Base-by-base conservation (phyloP, 2,113 vertebrate genomes). In the Sinocyclocheilus anshuiensis region DNA sequence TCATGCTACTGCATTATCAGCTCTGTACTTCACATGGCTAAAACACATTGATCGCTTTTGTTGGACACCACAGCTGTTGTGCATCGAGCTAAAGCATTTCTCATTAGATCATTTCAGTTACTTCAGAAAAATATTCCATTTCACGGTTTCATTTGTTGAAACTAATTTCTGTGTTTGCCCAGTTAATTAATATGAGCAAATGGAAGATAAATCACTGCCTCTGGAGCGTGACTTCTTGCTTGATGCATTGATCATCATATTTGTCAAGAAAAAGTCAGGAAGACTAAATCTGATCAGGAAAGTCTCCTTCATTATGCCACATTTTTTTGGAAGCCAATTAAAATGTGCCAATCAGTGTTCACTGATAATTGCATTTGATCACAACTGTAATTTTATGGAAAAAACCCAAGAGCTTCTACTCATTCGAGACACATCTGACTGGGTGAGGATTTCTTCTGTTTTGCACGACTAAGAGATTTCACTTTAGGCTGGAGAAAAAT, bases 41-140 rank as follows among this genome's bases (percentile, higher is more conserved):
- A 85, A 87, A 86, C 67, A 11, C 80, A 89, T 87, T 74, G 84
- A 89, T 89, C 57, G 55, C 74, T 87, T 80, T 53, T 8, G 53
- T 77, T 8, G 33, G 11, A n/a, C 26, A 29, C 57, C 48, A 39
- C 48, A 26, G 74, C 36, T 42, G 12, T 48, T 39, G 57, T 26
- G 65, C 79, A 81, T 48, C 55, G 53, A 72, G 83, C 83, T 61
- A n/a, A 83, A 79, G 42, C 57, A 48, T 69, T 87, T 76, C 83
- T 87, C 86, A 89, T 89, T 87, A 86, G 55, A 87, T 87, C 79
- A 79, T 67, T 69, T 85, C 67, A 87, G 78, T 87, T 86, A 42
- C 63, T 48, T n/a, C 15, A 4, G 72, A 79, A 78, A 85, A 87
- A 83, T n/a, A 59, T 69, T 55, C 85, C 22, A 24, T 84, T 85